Base-by-base conservation (phyloP, 2,797 vertebrate genomes). In the Hoplostethus mediterraneus region DNA sequence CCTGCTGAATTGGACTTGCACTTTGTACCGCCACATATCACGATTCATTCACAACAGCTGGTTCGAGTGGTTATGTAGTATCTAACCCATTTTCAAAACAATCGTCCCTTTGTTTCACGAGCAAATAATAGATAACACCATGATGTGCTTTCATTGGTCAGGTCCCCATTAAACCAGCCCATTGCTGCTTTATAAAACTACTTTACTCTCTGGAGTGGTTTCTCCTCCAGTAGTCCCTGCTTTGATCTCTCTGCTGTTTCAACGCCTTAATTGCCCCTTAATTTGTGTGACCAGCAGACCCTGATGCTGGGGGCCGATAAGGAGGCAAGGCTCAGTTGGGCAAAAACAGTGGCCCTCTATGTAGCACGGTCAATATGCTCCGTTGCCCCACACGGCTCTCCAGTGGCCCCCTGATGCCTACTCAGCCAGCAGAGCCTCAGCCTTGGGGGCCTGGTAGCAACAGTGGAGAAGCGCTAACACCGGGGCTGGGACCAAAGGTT, bases 251-350 rank as follows among this genome's bases (percentile, higher is more conserved):
- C 73, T 78, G 77, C 79, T 79, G 80, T 88, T 90, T 87, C 84
- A 77, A 0, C 54, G 76, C 81, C 83, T 92, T 93, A 94, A 94
- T 93, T 94, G 89, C 74, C 84, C 83, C 87, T 90, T 91, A 90
- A 93, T 93, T 93, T 91, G 90, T 89, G 90, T 90, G 92, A 89
- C 85, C 90, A 91, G 73, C 63, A 85, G 90, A 93, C 86, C 91
- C 82, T 91, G 90, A 91, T 91, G 86, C 79, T 81, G 56, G 65
- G 73, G 75, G 58, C 62, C 3, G 71, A 92, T 90, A 90, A 90
- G 92, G 80, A 82, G 66, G 69, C 72, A 88, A 84, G 81, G 85
- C 88, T 82, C 81, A 87, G 87, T 79, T 83, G 78, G 85, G 60
- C 87, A 71, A 87, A 92, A 93, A 93, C 90, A 93, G 87, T 90